A percentile compares a stretch with the other conserved stretches of the same genome.
phyloP scores from a whole-genome alignment of 1,140 invertebrate genomes.

The Papilio machaon region DNA sequence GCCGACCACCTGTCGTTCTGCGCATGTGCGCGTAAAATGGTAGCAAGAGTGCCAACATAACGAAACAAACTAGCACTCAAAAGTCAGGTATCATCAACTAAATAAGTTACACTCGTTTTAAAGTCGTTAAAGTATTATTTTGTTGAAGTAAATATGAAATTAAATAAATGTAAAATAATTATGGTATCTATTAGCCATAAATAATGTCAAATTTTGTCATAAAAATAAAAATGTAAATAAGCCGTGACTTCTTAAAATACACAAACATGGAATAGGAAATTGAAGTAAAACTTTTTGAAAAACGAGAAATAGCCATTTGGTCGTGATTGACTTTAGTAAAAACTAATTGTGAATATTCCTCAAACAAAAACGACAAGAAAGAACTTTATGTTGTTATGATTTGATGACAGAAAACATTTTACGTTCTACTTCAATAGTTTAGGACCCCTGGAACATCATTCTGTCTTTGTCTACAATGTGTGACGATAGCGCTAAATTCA shows the following conservation, averaged over 20 bases:
- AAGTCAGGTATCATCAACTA: conserved; percentile 57
- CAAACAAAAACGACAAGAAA: neutral
- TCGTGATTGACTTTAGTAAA: neutral
- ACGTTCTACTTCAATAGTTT: conserved; percentile 44
- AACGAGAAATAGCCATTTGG: neutral
- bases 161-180: neutral
- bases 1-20: conserved; percentile 81
- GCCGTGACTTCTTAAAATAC: neutral
- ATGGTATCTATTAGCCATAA: neutral
- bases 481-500: conserved; percentile 60
- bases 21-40: conserved; percentile 80
- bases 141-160: neutral
- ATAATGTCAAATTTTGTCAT: neutral
- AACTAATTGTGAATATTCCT: conserved; percentile 13
- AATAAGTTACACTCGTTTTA: conserved; percentile 30
- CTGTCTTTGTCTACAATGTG: conserved; percentile 60
- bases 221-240: neutral
- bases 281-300: neutral
- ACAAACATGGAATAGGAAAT: neutral
- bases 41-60: conserved; percentile 69
- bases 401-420: neutral
- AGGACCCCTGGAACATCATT: conserved; percentile 47
- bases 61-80: conserved; percentile 51
- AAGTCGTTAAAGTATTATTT: neutral
- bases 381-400: neutral